Conservation (phyloP, 2,888 invertebrate species). For the Brachyptera putata region DNA sequence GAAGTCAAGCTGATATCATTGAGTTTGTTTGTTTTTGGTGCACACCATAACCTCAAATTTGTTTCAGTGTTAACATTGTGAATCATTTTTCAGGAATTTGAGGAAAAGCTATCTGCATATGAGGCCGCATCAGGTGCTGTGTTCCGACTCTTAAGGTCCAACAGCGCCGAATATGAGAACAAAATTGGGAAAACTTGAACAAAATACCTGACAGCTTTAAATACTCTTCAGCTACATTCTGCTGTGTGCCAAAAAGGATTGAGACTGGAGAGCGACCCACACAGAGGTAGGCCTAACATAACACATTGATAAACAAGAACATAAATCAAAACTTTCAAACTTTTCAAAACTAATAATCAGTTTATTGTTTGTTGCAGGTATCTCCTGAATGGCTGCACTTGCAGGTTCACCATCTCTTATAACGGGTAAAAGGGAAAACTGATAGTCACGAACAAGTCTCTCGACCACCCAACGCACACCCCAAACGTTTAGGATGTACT, state of each 20-base stretch:
- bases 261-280: too few species aligned
- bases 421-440: neutral
- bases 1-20: too few species aligned
- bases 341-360: too few species aligned
- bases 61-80: too few species aligned
- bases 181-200: neutral
- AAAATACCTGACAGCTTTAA: neutral
- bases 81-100: neutral
- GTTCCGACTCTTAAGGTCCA: neutral
- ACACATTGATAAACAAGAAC: too few species aligned
- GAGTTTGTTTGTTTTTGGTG: too few species aligned
- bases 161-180: neutral
- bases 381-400: neutral
- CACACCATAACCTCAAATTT: too few species aligned
- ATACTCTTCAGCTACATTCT: too few species aligned
- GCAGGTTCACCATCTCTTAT: neutral
- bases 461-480: neutral
- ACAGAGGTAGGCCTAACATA: too few species aligned
- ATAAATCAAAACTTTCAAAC: too few species aligned
- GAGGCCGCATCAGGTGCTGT: neutral
- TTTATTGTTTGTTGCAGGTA: neutral
- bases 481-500: neutral
- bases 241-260: too few species aligned
- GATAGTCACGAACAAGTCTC: neutral
- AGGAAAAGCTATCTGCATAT: neutral